Evolutionary conservation across 92 coral and sea anemone species (phyloP).

Genomic region (Umimayanthus chanpuru): DNA sequence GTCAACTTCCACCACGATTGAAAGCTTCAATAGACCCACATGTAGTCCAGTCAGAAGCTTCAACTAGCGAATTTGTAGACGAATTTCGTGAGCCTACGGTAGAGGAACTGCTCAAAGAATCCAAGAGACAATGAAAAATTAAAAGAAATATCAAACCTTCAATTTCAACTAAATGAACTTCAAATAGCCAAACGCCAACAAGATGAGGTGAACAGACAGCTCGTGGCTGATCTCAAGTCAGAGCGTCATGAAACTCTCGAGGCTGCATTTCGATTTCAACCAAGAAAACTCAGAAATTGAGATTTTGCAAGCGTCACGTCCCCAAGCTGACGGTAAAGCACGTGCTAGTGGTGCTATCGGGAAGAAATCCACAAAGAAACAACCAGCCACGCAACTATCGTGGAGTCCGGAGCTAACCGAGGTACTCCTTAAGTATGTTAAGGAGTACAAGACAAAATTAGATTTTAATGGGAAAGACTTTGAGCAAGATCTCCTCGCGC

Average conservation of each 20-base stretch:
- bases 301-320: too few relatives aligned
- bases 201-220: slow-evolving; percentile 15
- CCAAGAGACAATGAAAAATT: slow-evolving; percentile 18
- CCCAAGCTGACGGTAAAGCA: too few relatives aligned
- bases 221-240: slow-evolving; percentile 38
- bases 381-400: too few relatives aligned
- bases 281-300: too few relatives aligned
- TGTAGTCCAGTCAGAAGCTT: not conserved
- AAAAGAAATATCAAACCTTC: not conserved
- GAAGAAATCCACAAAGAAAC: too few relatives aligned
- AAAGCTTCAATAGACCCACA: not conserved
- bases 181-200: not conserved
- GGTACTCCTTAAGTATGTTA: too few relatives aligned
- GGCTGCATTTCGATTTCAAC: slow-evolving; percentile 28
- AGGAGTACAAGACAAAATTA: too few relatives aligned
- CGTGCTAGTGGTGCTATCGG: too few relatives aligned
- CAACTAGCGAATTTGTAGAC: not conserved
- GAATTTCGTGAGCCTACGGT: slow-evolving; percentile 15
- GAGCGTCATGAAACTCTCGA: slow-evolving; percentile 27
- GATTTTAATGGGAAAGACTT: too few relatives aligned
- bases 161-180: not conserved
- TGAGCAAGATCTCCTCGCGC: too few relatives aligned
- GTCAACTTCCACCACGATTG: slow-evolving; percentile 20
- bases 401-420: too few relatives aligned
- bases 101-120: slow-evolving; percentile 29